Evolutionary conservation across 2,113 vertebrate species (phyloP).

Genomic region (Pimephales promelas): DNA sequence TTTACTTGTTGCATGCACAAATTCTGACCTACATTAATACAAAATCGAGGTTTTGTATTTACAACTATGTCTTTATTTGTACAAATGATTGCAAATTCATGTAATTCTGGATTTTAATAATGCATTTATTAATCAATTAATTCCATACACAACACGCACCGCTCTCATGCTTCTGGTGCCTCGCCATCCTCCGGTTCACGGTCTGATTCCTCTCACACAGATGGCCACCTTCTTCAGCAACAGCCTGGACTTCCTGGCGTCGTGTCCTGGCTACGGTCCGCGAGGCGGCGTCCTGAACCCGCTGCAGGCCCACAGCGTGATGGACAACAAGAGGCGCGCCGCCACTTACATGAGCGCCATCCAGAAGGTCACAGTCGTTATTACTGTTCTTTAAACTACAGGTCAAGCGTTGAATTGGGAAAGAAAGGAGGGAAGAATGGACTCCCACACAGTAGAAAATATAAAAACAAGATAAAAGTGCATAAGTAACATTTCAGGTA

Average conservation of each 20-base stretch:
- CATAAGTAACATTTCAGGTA: too few relatives aligned
- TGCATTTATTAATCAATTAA: too few relatives aligned
- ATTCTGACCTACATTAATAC: too few relatives aligned
- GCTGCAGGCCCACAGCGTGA: constrained; percentile 87
- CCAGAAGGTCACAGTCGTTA: constrained; percentile 80
- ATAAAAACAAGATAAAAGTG: too few relatives aligned
- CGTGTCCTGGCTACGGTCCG: constrained; percentile 83
- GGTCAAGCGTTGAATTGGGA: background rate
- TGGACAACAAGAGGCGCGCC: constrained; percentile 90
- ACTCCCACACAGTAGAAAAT: background rate
- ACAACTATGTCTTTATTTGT: too few relatives aligned
- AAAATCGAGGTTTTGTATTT: too few relatives aligned
- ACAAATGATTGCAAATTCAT: too few relatives aligned
- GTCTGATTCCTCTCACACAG: constrained; percentile 69
- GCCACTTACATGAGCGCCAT: constrained; percentile 83
- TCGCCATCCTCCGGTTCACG: background rate
- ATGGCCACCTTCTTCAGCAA: constrained; percentile 95
- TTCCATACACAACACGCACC: too few relatives aligned
- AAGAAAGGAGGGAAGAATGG: background rate
- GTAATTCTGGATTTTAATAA: too few relatives aligned
- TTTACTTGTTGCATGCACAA: too few relatives aligned
- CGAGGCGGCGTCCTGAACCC: constrained; percentile 82
- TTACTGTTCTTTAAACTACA: background rate
- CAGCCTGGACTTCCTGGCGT: constrained; percentile 90
- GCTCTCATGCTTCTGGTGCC: too few relatives aligned